Evolutionary conservation across 2,888 invertebrate genomes (phyloP).

Genomic region (Drosophila affinis): DNA sequence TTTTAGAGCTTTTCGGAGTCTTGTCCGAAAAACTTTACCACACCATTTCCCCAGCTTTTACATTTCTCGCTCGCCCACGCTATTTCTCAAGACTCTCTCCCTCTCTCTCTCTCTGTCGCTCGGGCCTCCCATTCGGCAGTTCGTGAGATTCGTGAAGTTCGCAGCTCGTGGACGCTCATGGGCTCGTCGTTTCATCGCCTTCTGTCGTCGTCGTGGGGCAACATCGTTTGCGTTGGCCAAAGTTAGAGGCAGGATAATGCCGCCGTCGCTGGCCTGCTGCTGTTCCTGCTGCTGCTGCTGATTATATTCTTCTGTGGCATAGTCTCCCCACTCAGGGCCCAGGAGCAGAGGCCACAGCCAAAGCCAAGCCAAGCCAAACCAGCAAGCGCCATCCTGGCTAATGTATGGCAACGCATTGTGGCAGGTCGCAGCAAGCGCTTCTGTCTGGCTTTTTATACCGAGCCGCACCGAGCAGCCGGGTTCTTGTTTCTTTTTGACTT

Average conservation of each 20-base stretch:
- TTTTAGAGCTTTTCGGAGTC: slow-evolving; percentile 31
- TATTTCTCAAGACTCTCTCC: background rate
- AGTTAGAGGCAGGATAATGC: slow-evolving; percentile 38
- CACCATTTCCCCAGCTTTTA: slow-evolving; percentile 20
- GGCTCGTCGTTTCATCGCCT: slow-evolving; percentile 24
- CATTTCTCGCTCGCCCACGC: background rate
- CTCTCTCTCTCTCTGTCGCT: background rate
- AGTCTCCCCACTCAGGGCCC: background rate
- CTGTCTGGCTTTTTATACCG: slow-evolving; percentile 49
- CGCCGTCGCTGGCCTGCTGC: slow-evolving; percentile 15
- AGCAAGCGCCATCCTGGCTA: slow-evolving; percentile 54
- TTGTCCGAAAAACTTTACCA: slow-evolving; percentile 8
- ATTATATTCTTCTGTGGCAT: slow-evolving; percentile 36
- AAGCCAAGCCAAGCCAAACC: background rate
- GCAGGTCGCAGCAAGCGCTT: slow-evolving; percentile 72
- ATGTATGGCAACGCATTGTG: slow-evolving; percentile 71
- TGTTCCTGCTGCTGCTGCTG: slow-evolving; percentile 6
- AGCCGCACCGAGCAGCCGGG: background rate
- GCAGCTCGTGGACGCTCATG: background rate
- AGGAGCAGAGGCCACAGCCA: slow-evolving; percentile 16
- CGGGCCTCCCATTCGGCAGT: slow-evolving; percentile 9
- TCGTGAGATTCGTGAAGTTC: slow-evolving; percentile 2
- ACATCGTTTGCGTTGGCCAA: slow-evolving; percentile 34
- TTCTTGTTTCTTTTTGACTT: slow-evolving; percentile 6
- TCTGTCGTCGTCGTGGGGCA: slow-evolving; percentile 19